Base-by-base conservation (phyloP, 2,797 vertebrate species). In the Oreochromis grahami region DNA sequence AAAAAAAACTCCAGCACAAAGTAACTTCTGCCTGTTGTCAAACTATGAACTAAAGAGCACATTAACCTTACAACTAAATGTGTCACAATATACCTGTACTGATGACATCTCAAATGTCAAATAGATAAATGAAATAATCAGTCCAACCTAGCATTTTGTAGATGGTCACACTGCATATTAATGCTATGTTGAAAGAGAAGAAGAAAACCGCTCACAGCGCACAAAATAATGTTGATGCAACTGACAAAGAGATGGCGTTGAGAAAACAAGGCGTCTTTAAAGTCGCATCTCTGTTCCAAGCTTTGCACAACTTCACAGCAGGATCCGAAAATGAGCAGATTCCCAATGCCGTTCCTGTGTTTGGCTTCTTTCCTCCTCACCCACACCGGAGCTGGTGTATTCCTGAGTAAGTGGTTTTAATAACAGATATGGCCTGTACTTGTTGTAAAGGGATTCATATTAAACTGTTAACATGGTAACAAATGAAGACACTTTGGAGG, bases 181-280 rank as follows among this genome's bases (percentile, higher is more conserved):
- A 43, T 43, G 38, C 13, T n/a, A 36, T 60, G 32, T 34, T 60
- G 4, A 60, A 60, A 36, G 36, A 36, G 60, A 24, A 65, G 36
- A 65, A 41, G 60, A 24, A 65, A 41, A 41, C 60, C 5, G 0
- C 26, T 32, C 15, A 1, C 60, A 21, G 0, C 15, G 10, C 29
- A 65, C 11, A 65, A 65, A 65, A 21, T 38, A 38, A 65, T 65
- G 13, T 70, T 45, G 1, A 43, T 4, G 38, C 38, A 26, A 3
- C 38, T 17, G 38, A 43, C 21, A 0, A 70, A 70, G n/a, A 41
- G 38, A 10, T 68, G 32, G 32, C 6, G 2, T 36, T 0, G 58
- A 34, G 29, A 60, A 11, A 60, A 12, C 29, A 0, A 58, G 55
- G 26, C 8, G 2, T 32, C 5, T 58, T 58, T 58, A 58, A 38